These are phyloP conservation scores for Lepidonotus clava DNA, from an alignment of 2,888 invertebrate genomes.

Conservation along the genomic window DNA sequence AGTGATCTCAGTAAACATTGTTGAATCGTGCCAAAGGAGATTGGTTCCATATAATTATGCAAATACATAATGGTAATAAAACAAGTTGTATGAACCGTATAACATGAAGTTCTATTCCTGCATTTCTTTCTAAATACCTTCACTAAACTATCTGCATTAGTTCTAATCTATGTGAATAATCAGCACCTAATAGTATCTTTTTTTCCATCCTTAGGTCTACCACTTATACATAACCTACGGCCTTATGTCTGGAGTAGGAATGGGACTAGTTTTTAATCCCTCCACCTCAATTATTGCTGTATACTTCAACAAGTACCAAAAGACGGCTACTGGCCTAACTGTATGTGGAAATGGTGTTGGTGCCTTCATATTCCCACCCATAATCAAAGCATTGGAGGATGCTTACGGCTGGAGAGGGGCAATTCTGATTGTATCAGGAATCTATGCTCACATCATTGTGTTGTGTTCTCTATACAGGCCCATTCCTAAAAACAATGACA, in stretches of 20 bases:
- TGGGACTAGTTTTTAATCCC: slow-evolving; percentile 39
- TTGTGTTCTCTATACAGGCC: not conserved
- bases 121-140: not conserved
- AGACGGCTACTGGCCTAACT: slow-evolving; percentile 10
- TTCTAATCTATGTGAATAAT: too few relatives aligned
- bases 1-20: too few relatives aligned
- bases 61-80: not conserved
- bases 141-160: too few relatives aligned
- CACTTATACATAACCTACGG: not conserved
- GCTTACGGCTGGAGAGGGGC: slow-evolving; percentile 52
- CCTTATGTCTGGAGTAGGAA: not conserved
- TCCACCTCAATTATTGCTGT: slow-evolving; percentile 20
- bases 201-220: not conserved
- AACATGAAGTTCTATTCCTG: not conserved
- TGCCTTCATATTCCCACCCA: slow-evolving; percentile 16
- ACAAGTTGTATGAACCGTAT: not conserved
- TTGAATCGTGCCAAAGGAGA: not conserved
- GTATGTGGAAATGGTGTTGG: slow-evolving; percentile 38
- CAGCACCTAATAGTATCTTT: not conserved
- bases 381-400: slow-evolving; percentile 11
- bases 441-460: not conserved
- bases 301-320: slow-evolving; percentile 15
- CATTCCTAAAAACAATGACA: not conserved
- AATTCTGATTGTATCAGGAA: not conserved
- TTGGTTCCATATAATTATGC: not conserved